Conservation (phyloP, 2,888 invertebrate species). For the Meiosimyza platycephala region DNA sequence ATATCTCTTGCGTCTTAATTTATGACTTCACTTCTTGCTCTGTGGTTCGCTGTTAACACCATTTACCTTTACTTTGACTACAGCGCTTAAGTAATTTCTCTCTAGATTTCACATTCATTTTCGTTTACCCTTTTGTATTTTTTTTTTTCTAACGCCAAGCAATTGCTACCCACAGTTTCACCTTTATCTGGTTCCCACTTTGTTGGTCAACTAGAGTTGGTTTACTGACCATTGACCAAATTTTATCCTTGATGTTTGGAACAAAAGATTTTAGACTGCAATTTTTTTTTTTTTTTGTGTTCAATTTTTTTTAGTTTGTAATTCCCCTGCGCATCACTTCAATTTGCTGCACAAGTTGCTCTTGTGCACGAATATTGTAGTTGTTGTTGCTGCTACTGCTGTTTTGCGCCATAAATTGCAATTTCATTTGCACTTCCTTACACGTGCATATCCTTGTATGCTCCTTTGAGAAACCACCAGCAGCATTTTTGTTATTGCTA, state of each 20-base stretch:
- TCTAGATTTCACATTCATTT: too few species aligned
- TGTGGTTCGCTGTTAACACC: too few species aligned
- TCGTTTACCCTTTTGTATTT: too few species aligned
- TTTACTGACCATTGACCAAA: neutral
- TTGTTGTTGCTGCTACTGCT: neutral
- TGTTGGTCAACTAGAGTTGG: too few species aligned
- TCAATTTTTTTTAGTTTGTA: neutral
- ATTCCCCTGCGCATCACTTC: slow-evolving; percentile 23
- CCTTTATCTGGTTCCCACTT: too few species aligned
- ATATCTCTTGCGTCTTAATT: too few species aligned
- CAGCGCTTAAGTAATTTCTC: too few species aligned
- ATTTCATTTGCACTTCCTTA: slow-evolving; percentile 27
- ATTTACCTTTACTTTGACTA: too few species aligned
- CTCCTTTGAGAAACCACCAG: slow-evolving; percentile 10
- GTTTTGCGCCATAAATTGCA: slow-evolving; percentile 32
- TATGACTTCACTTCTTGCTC: too few species aligned
- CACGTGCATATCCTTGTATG: slow-evolving; percentile 1
- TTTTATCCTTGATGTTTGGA: neutral
- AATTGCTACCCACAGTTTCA: too few species aligned
- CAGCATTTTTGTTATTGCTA: neutral
- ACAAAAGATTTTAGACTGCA: slow-evolving; percentile 11
- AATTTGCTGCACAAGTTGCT: slow-evolving; percentile 20
- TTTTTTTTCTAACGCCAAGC: too few species aligned
- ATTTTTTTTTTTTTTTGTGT: neutral
- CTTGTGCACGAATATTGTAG: neutral